phyloP scores from a whole-genome alignment of 1,140 invertebrate species.

The Drosophila seguyi region DNA sequence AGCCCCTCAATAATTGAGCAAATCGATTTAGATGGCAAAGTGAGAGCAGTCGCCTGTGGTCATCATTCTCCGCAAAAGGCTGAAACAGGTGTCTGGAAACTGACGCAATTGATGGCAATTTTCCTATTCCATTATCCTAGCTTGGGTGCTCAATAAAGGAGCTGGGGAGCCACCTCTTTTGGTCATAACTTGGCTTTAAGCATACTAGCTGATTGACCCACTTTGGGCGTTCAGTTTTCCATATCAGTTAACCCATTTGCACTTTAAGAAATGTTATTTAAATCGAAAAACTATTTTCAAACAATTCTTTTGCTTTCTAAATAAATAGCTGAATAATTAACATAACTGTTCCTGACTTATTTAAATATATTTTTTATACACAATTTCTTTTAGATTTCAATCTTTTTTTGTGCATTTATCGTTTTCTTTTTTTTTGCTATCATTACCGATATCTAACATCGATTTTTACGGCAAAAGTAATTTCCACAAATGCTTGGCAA shows the following conservation, averaged over 20 bases:
- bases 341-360: too few relatives aligned
- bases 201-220: neutral
- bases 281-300: neutral
- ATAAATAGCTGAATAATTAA: too few relatives aligned
- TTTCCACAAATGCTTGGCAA: slow-evolving; percentile 45
- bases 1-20: slow-evolving; percentile 11
- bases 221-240: neutral
- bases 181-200: slow-evolving; percentile 19
- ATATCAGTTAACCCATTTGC: slow-evolving; percentile 7
- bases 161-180: neutral
- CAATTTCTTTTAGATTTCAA: neutral
- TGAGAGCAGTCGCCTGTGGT: neutral
- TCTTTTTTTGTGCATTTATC: neutral
- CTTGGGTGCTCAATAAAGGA: slow-evolving; percentile 15
- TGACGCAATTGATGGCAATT: slow-evolving; percentile 22
- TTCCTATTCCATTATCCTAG: slow-evolving; percentile 20
- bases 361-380: neutral
- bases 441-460: slow-evolving; percentile 47
- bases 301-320: too few relatives aligned
- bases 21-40: slow-evolving; percentile 19
- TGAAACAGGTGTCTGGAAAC: slow-evolving; percentile 17
- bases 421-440: slow-evolving; percentile 21
- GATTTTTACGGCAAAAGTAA: slow-evolving; percentile 55
- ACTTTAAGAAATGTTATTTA: neutral
- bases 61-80: neutral